Evolutionary conservation across 53 echinoderm and acorn worm species (phyloP), one percentile per base, ranked within the genome.

Genomic region (Crossaster papposus): DNA sequence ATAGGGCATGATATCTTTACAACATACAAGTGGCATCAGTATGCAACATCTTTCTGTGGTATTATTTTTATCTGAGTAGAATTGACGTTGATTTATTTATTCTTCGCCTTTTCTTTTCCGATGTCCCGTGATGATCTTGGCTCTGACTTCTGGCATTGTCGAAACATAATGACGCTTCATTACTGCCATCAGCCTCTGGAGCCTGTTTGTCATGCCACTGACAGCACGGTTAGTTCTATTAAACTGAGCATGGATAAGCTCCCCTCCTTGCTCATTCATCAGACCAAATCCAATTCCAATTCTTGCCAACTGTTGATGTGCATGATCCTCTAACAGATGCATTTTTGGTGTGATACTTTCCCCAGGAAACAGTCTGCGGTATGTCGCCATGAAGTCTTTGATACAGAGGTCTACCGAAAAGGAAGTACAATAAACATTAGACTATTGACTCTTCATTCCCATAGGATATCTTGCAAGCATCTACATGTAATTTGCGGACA

Each of bases 241-340:
- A 62, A 62, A 90, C 72, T 30, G 31, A 24, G 37, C 82, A 81
- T 81, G 81, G 83, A 83, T 83, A 9, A 68, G 37, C 26, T 83
- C 65, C 38, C 81, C 80, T 4, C 63, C 90, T 32, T 90, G 93
- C 28, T 93, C 90, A 28, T 90, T 84, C 14, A 78, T 74, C 7
- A 93, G 80, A 0, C 81, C 85, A 23, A 93, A 78, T 1, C 93
- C 93, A 74, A 93, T 72, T n/a, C 68, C 58, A 64, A 79, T 85
- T 72, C 36, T 44, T 24, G n/a, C 26, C 0, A 93, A 53, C 51
- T 79, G 75, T 3, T 79, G 54, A 10, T 84, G 15, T 14, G 64
- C 89, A 51, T 92, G 92, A 36, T 63, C 15, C 79, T 92, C 92
- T 2, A 93, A 50, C 29, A 90, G 30, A 63, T 93, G 90, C 75